Evolutionary conservation across 2,888 invertebrate species (phyloP), one percentile per base, ranked within the genome.

Genomic region (Exephanes ischioxanthus): DNA sequence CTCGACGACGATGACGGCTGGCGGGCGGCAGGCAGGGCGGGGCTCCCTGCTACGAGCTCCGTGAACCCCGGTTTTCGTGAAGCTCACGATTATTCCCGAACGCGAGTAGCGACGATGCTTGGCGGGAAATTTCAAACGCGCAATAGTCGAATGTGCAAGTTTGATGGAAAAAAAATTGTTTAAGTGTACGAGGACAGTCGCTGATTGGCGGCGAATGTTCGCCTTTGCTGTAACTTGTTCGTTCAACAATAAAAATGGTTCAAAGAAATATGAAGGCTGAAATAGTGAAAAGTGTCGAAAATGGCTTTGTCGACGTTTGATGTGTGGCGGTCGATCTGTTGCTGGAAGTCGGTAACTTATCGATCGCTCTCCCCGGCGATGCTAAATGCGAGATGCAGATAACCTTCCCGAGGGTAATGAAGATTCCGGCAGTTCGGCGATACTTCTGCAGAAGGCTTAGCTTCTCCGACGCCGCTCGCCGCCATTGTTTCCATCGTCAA

Each of bases 21-120:
- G 85, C 82, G 83, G 88, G 91, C 90, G 90, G 90, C 89, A 89
- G 89, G 91, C 90, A 92, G 93, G 93, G 93, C 91, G 93, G 92
- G 93, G 93, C 93, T 93, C 92, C 92, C 90, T 93, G 92, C 86
- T 87, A 86, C 84, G 83, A 91, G 87, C 84, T 87, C 85, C 88
- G 93, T 92, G 87, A 88, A 92, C 93, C 92, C 93, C 93, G 92
- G 90, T 83, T 87, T 66, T 53, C 80, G 81, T 73, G 37, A 48
- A 63, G n/a, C 16, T 80, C 63, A 71, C 87, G 88, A 85, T 33
- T 26, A 82, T 76, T 9, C 53, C 53, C 88, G 88, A 85, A 83
- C 33, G 37, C 30, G 37, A 26, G 63, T 83, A 83, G 70, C 9
- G 9, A 37, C 55, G 26, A 9, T 22, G 45, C 45, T 45, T 55